A percentile compares a stretch with the other conserved stretches of the same genome.
phyloP scores from a whole-genome alignment of 2,888 invertebrate species.

The Mimachlamys varia region DNA sequence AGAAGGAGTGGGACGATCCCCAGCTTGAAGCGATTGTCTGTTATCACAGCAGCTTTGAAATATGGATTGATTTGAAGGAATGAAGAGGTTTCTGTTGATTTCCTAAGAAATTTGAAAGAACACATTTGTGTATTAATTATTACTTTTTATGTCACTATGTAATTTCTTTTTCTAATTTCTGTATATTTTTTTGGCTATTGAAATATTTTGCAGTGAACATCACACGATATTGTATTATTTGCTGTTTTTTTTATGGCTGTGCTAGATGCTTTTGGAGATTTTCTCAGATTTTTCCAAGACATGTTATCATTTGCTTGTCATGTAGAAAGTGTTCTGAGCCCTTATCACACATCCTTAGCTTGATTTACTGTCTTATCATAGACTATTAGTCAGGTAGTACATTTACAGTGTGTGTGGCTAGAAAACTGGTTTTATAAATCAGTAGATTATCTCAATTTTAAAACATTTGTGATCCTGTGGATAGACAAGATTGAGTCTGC shows the following conservation, averaged over 20 bases:
- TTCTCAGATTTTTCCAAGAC: too few relatives aligned
- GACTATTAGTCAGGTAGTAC: neutral
- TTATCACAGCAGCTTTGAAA: too few relatives aligned
- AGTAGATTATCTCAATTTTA: neutral
- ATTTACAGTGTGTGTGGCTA: neutral
- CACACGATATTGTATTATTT: neutral
- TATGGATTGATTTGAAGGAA: too few relatives aligned
- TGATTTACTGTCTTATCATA: too few relatives aligned
- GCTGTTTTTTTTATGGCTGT: neutral
- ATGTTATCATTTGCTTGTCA: too few relatives aligned
- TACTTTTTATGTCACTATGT: neutral
- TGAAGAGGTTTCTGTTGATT: too few relatives aligned
- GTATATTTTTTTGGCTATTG: neutral
- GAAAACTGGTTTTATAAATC: neutral
- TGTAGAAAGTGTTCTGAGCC: too few relatives aligned
- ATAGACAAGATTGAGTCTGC: slow-evolving; percentile 5
- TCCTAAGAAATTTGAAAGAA: neutral
- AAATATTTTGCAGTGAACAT: neutral
- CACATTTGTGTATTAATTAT: neutral
- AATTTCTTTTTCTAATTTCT: neutral
- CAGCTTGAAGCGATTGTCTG: neutral
- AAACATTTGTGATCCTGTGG: neutral
- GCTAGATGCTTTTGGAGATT: neutral
- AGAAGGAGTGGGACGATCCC: neutral
- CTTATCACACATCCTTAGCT: too few relatives aligned